Conservation (phyloP, 2,797 vertebrate species). For the Acomys russatus region DNA sequence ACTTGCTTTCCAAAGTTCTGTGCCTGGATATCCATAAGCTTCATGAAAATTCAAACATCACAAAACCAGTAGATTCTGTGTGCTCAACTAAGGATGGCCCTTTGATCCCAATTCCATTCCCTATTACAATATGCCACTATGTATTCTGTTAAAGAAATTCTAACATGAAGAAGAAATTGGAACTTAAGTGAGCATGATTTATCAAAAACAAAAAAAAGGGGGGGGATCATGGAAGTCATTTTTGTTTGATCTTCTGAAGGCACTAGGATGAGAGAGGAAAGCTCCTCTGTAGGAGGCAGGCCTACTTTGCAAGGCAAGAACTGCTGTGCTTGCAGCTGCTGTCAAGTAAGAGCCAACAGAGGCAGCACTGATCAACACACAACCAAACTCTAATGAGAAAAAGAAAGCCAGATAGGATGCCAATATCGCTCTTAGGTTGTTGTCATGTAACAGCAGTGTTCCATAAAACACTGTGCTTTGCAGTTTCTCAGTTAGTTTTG, state of each 20-base stretch:
- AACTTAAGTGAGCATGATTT: background rate
- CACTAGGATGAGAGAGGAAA: background rate
- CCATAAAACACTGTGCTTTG: background rate
- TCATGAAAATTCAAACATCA: background rate
- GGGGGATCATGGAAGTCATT: background rate
- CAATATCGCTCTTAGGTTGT: rapidly evolving
- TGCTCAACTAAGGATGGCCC: constrained; percentile 11
- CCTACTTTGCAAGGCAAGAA: background rate
- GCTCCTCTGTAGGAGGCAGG: background rate
- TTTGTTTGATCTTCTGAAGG: constrained; percentile 62
- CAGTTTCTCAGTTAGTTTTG: background rate
- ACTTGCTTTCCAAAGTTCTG: background rate
- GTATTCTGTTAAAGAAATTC: background rate
- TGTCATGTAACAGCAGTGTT: background rate
- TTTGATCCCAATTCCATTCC: background rate
- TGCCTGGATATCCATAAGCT: background rate
- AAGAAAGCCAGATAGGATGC: background rate
- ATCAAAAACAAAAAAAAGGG: background rate
- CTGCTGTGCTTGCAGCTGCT: background rate
- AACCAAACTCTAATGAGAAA: constrained; percentile 40
- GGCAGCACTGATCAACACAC: background rate
- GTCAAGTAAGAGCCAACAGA: background rate
- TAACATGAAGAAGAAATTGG: constrained; percentile 10
- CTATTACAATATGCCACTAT: background rate
- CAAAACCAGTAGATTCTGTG: background rate